Base-by-base conservation (phyloP, 1,140 invertebrate genomes). In the Pristionchus pacificus region DNA sequence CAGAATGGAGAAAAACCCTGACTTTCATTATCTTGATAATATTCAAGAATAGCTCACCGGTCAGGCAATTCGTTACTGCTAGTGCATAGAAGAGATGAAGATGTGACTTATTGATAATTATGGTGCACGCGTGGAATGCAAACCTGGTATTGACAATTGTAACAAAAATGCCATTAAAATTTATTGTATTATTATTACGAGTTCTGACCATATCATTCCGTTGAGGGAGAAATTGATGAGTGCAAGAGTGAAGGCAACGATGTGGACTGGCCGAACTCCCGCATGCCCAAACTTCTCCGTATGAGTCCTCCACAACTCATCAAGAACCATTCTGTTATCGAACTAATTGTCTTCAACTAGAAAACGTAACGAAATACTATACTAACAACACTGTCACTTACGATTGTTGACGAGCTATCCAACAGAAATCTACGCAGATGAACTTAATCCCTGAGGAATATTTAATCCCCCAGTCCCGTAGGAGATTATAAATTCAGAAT, bases 61-160 rank as follows among this genome's bases (percentile, higher is more conserved):
- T 71, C 28, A 71, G 60, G 31, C 62, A 62, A 49, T 71, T 71
- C 0, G 70, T 65, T 14, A 71, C 63, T 2, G 70, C 70, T 49
- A 71, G 65, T 28, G 70, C 70, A 24, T 71, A 71, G 32, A 71
- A 71, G 10, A 71, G 33, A 29, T 71, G 60, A 27, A 71, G 70
- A 49, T 71, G 62, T n/a, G 55, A 63, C 32, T 71, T 71, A 2
- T 62, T 65, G n/a, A 71, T 30, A 49, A 65, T n/a, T n/a, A 49
- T 27, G 2, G 70, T 32, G 10, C 49, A 57, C 0, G 14, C 15
- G 13, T 31, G 62, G 25, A 71, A 71, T 1, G 70, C 62, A 49
- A 10, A 49, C 38, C 38, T 49, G 38, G 19, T n/a, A n/a, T n/a
- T n/a, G n/a, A n/a, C n/a, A n/a, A n/a, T n/a, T n/a, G n/a, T n/a